These are phyloP conservation scores for Drosophila leonis DNA, from an alignment of 2,888 invertebrate genomes.

Conservation along the genomic window DNA sequence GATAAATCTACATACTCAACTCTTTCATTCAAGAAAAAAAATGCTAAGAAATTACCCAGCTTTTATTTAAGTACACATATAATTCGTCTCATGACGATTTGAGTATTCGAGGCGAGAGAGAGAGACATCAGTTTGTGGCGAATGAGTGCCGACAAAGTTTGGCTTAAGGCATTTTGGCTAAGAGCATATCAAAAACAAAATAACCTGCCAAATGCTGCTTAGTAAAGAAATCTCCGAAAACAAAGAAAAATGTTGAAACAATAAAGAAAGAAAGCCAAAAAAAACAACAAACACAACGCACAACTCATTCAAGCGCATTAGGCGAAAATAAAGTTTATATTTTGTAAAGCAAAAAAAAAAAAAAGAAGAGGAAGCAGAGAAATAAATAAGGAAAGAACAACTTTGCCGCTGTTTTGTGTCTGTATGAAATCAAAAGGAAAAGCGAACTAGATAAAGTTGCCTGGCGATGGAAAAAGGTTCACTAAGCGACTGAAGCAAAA, in stretches of 20 bases:
- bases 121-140: constrained; percentile 2
- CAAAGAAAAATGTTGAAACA: constrained; percentile 59
- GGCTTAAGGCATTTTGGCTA: constrained; percentile 54
- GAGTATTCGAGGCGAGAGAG: neutral
- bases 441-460: constrained; percentile 56
- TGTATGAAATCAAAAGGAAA: constrained; percentile 55
- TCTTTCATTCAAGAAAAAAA: neutral
- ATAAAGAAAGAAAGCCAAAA: constrained; percentile 46
- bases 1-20: neutral
- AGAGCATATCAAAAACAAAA: constrained; percentile 52
- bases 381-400: constrained; percentile 14
- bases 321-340: constrained; percentile 67
- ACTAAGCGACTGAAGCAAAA: constrained; percentile 43
- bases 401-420: constrained; percentile 27
- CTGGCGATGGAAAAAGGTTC: constrained; percentile 56
- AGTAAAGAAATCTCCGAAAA: constrained; percentile 32
- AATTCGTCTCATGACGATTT: constrained; percentile 14
- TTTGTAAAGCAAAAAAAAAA: constrained; percentile 7
- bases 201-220: constrained; percentile 51
- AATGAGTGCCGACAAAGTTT: constrained; percentile 30
- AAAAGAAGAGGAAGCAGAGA: neutral
- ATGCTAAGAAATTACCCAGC: neutral
- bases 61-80: neutral
- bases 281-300: constrained; percentile 41
- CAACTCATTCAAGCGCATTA: constrained; percentile 73